phyloP scores from a whole-genome alignment of 2,113 vertebrate species.

The Polypterus bichir region DNA sequence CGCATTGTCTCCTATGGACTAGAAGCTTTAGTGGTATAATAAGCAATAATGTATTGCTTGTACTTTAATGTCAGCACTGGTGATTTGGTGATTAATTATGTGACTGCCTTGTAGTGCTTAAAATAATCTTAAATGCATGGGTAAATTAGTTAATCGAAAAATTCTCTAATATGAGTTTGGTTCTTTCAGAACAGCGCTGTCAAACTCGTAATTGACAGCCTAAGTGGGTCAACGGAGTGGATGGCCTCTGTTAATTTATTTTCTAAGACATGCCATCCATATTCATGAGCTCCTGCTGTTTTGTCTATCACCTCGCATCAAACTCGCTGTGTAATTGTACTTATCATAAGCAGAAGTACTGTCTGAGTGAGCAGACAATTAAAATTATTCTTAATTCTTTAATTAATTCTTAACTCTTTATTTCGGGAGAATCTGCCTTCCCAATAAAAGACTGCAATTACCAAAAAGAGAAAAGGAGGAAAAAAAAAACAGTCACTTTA shows the following conservation, averaged over 20 bases:
- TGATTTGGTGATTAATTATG: conserved; percentile 76
- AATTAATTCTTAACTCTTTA: conserved; percentile 33
- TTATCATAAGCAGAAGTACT: conserved; percentile 35
- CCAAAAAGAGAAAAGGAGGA: too few species aligned
- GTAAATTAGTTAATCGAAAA: conserved; percentile 55
- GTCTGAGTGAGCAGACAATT: conserved; percentile 47
- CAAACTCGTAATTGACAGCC: conserved; percentile 77
- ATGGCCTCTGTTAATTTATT: conserved; percentile 90
- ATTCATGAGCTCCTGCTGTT: conserved; percentile 94
- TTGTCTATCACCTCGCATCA: conserved; percentile 85
- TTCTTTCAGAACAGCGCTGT: conserved; percentile 67
- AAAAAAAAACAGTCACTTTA: too few species aligned
- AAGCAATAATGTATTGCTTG: conserved; percentile 48
- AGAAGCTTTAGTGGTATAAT: conserved; percentile 42
- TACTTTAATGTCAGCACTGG: conserved; percentile 55
- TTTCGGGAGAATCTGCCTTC: conserved; percentile 1
- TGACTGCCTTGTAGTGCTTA: conserved; percentile 51
- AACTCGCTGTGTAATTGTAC: conserved; percentile 57
- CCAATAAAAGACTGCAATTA: not conserved
- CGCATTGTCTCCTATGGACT: conserved; percentile 18
- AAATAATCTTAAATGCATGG: conserved; percentile 62
- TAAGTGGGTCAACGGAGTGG: conserved; percentile 85
- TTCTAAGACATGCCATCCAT: conserved; percentile 80
- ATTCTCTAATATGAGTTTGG: conserved; percentile 60
- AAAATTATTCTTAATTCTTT: conserved; percentile 46